Evolutionary conservation across 2,113 vertebrate genomes (phyloP).

Genomic region (Athene noctua): DNA sequence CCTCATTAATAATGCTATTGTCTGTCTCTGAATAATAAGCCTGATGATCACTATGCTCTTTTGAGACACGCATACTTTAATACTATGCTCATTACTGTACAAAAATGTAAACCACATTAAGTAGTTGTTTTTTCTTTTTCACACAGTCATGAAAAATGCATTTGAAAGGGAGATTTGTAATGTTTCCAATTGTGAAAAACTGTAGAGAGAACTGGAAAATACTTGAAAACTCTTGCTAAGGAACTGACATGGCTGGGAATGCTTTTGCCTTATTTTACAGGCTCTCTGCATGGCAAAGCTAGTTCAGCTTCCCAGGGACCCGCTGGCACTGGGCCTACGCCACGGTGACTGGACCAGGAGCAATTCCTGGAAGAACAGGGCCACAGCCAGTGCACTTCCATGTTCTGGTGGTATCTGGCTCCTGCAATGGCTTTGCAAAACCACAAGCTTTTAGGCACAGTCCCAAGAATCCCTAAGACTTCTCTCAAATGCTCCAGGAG

Average conservation of each 20-base stretch:
- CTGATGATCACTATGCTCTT: background rate
- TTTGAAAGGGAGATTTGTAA: background rate
- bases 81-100: background rate
- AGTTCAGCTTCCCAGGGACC: background rate
- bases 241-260: background rate
- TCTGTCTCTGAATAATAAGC: conserved; percentile 24
- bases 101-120: background rate
- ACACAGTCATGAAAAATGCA: background rate
- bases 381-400: background rate
- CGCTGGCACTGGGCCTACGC: rapidly evolving
- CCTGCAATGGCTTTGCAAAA: background rate
- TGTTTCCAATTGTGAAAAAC: background rate
- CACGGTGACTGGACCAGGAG: background rate
- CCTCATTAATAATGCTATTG: conserved; percentile 41
- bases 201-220: background rate
- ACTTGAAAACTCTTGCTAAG: background rate
- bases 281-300: background rate
- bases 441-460: background rate
- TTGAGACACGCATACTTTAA: background rate
- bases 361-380: background rate
- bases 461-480: background rate
- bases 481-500: background rate
- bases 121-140: background rate
- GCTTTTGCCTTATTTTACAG: background rate
- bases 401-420: background rate